Evolutionary conservation across 2,888 invertebrate genomes (phyloP).

Genomic region (Osmoderma eremita): DNA sequence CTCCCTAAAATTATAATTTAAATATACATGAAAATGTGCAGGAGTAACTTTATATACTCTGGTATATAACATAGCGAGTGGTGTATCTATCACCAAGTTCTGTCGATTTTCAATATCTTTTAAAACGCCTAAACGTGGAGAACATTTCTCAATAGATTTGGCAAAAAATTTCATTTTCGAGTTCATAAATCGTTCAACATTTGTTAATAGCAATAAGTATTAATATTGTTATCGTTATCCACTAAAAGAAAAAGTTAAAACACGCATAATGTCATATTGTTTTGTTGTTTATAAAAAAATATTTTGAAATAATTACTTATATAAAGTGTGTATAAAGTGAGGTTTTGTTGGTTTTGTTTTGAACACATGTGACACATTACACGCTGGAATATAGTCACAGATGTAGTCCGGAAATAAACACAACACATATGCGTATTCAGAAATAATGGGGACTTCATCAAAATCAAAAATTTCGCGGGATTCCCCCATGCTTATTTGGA

Average conservation of each 20-base stretch:
- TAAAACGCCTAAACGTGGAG: constrained; percentile 75
- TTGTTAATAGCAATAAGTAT: background rate
- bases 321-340: constrained; percentile 3
- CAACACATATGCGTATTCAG: too few species aligned
- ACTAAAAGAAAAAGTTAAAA: constrained; percentile 8
- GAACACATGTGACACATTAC: too few species aligned
- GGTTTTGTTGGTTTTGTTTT: too few species aligned
- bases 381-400: too few species aligned
- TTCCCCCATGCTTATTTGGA: too few species aligned
- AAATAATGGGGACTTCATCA: too few species aligned
- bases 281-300: constrained; percentile 1
- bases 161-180: constrained; percentile 77
- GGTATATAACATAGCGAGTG: constrained; percentile 79
- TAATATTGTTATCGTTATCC: background rate
- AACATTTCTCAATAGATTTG: constrained; percentile 68
- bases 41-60: constrained; percentile 65
- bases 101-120: constrained; percentile 70
- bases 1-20: constrained; percentile 69
- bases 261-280: constrained; percentile 9
- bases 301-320: background rate
- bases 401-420: too few species aligned
- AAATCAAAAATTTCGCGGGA: too few species aligned
- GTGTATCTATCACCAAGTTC: constrained; percentile 74
- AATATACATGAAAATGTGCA: background rate
- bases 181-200: constrained; percentile 15